Evolutionary conservation across 2,888 invertebrate species (phyloP), one percentile per base, ranked within the genome.

Genomic region (Macrostomum cliftonense): DNA sequence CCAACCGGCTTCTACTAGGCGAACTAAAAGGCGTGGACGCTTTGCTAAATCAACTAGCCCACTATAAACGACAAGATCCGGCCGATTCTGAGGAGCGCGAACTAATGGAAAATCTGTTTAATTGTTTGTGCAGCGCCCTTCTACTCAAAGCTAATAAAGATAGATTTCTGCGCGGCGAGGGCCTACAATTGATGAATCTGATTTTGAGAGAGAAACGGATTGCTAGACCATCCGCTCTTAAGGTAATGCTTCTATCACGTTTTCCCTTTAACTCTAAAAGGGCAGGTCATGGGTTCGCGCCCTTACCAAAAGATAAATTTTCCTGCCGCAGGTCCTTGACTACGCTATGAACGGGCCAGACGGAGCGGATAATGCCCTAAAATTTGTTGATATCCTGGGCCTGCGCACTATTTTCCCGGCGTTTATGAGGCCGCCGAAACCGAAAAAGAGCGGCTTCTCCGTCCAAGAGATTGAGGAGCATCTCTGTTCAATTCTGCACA

Each of bases 101-200:
- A 71, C 82, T 87, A 62, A 95, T 97, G 95, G 95, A 97, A 71
- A 97, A 97, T 72, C 75, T 99, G 57, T 99, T 99, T 68, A 85
- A 95, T 70, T 80, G 83, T 50, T 73, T 97, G 53, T 97, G 97
- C 68, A 91, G 91, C 47, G 81, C 88, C 49, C 75, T 97, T 51
- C 83, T 93, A 81, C 53, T 61, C 12, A 74, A 80, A 0, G 51
- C 57, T 54, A 99, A 97, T 72, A 77, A 91, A 45, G 85, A 87
- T 55, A 78, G 82, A 50, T 99, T 99, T 69, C 74, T 97, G 36
- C 80, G 83, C 60, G 97, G 89, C 1, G 97, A 99, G 75, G 97
- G 97, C 2, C 74, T 95, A 45, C 97, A 99, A 70, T 77, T 99
- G 43, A 97, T 99, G 97, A 97, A 95, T 73, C 77, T 99, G 52